phyloP scores from a whole-genome alignment of 1,140 invertebrate species.

The Vollenhovia emeryi region DNA sequence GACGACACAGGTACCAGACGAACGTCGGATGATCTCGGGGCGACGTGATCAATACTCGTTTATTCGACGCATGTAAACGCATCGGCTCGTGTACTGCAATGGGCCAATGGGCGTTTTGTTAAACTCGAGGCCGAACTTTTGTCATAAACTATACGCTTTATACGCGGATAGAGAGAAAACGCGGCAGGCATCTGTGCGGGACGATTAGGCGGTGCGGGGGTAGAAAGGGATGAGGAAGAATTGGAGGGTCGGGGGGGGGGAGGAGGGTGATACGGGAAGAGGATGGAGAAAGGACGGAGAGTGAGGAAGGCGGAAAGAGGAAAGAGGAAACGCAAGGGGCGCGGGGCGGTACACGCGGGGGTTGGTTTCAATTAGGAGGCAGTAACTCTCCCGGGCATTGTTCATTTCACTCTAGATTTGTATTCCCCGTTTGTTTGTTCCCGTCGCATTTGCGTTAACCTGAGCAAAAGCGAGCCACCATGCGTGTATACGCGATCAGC shows the following conservation, averaged over 20 bases:
- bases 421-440: conserved; percentile 83
- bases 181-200: conserved; percentile 81
- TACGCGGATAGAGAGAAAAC: conserved; percentile 72
- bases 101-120: conserved; percentile 72
- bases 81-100: conserved; percentile 58
- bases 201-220: conserved; percentile 76
- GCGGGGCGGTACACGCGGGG: conserved; percentile 70
- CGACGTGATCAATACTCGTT: conserved; percentile 65
- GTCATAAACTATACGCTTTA: conserved; percentile 77
- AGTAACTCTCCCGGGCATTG: conserved; percentile 84
- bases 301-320: conserved; percentile 60
- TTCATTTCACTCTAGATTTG: conserved; percentile 85
- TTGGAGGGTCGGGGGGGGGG: conserved; percentile 41
- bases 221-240: conserved; percentile 35
- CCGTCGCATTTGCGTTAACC: conserved; percentile 80
- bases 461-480: conserved; percentile 74
- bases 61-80: conserved; percentile 70
- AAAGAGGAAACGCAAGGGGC: conserved; percentile 72
- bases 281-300: conserved; percentile 49
- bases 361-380: conserved; percentile 84
- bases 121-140: conserved; percentile 71
- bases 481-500: conserved; percentile 70
- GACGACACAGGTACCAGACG: not conserved
- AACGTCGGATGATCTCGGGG: conserved; percentile 38
- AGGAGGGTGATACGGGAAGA: conserved; percentile 22